Evolutionary conservation across 2,113 vertebrate genomes (phyloP).

Genomic region (Protobothrops mucrosquamatus): DNA sequence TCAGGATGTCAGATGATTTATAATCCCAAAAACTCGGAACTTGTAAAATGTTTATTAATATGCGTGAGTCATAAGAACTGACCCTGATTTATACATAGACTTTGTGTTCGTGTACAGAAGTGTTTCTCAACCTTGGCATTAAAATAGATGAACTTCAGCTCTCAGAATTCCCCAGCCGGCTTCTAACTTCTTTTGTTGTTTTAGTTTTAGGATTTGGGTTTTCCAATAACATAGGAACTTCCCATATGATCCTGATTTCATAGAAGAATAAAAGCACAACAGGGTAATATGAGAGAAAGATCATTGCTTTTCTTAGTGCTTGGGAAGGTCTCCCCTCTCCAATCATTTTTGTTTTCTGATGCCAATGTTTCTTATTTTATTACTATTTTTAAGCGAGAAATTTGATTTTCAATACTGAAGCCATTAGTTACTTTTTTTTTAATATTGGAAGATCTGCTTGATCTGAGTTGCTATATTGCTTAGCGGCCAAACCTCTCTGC

Average conservation of each 20-base stretch:
- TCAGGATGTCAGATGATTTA: background rate
- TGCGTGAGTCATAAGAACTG: background rate
- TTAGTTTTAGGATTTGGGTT: background rate
- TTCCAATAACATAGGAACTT: background rate
- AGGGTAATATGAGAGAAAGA: background rate
- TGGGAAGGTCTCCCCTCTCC: background rate
- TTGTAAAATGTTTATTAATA: background rate
- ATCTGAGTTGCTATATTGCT: background rate
- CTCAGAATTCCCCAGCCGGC: background rate
- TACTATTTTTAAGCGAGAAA: background rate
- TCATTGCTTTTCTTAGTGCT: background rate
- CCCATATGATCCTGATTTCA: background rate
- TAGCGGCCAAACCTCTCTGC: background rate
- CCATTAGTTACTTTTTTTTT: background rate
- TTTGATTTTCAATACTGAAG: background rate
- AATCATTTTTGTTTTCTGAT: background rate
- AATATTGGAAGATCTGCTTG: background rate
- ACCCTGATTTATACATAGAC: background rate
- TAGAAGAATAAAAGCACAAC: background rate
- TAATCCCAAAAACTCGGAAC: accelerated
- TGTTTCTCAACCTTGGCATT: background rate
- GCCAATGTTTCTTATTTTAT: background rate
- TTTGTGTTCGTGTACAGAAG: background rate
- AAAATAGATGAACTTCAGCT: background rate
- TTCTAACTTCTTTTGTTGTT: background rate